Base-by-base conservation (phyloP, 92 coral and sea anemone species). In the Phenganax stokvisi region DNA sequence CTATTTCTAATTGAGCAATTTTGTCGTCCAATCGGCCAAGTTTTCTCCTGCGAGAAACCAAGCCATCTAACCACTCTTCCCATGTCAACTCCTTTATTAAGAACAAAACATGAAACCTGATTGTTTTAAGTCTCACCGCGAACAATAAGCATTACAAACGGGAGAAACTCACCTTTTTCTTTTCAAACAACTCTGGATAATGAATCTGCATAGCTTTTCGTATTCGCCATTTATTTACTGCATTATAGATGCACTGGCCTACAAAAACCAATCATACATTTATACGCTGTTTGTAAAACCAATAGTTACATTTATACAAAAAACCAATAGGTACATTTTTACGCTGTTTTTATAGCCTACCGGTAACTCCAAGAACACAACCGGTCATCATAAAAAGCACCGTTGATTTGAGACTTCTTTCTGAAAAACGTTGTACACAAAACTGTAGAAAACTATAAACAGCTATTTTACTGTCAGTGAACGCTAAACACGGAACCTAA, bases 181-280 rank as follows among this genome's bases (percentile, higher is more conserved):
- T 85, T 30, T 85, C 90, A 72, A 90, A 85, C 16, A 93, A 93
- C 63, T 93, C 97, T 80, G 97, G 97, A 54, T 91, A 89, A 63
- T 88, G 91, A 55, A 91, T 88, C 84, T 88, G 71, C 57, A 93
- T 84, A 57, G 90, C 88, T 68, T 91, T 89, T 58, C 85, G 90
- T 52, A 91, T 89, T 85, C 92, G 88, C 97, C 97, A 93, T 44
- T 84, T 76, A 8, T 83, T 89, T 77, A 85, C 89, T 53, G 80
- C 84, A 57, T 91, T 86, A 86, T 85, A 89, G 12, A 90, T 76
- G 75, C 85, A 91, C 85, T 93, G 97, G 13, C 93, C 97, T 93
- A 78, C 12, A 74, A 53, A n/a, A 78, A 10, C 17, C 51, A 15
- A 29, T 53, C 25, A 57, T 10, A 3, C 30, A 30, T 28, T 68